Evolutionary conservation across 2,797 vertebrate species (phyloP), one percentile per base, ranked within the genome.

Genomic region (Pangasius djambal): DNA sequence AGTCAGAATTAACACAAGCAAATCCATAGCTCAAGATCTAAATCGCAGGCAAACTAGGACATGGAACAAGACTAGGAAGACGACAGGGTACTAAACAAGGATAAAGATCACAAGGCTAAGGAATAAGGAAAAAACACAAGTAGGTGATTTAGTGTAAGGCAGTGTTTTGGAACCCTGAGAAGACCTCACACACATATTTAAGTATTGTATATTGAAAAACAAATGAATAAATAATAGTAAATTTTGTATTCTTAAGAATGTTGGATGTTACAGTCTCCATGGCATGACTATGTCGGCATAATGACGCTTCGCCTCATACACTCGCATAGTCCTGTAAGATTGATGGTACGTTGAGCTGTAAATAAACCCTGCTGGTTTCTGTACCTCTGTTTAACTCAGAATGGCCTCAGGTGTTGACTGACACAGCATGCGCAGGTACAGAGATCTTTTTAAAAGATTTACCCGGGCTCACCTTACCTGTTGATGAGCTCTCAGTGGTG

Each of bases 351-450:
- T 22, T 22, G n/a, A 48, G 16, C 44, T 67, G 40, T 84, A 50
- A 55, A 70, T 22, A 70, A 18, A 52, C 48, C n/a, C 48, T 70
- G 83, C 65, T 52, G 6, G n/a, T 34, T 85, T 70, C 10, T 70
- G 28, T 34, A 52, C 44, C 16, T 84, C 44, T 22, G 4, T 69
- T 37, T 15, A 34, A 31, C 25, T 10, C 63, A 31, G 83, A 70
- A 85, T 70, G 31, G n/a, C 83, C 83, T 70, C 65, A 25, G 65
- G 65, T 85, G 65, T 25, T 70, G 48, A 70, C 31, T 25, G n/a
- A 70, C 48, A 70, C 59, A 48, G 40, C 61, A 20, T 65, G 82
- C 4, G 16, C 83, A 85, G 83, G 48, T 85, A 31, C 44, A 69
- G 44, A 31, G 83, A 52, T 34, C 18, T 52, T 85, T 44, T 44